A percentile compares a stretch with the other conserved stretches of the same genome.
These are phyloP conservation scores for Diplazon laetatorius DNA, from an alignment of 2,888 invertebrate genomes.

Conservation along the genomic window DNA sequence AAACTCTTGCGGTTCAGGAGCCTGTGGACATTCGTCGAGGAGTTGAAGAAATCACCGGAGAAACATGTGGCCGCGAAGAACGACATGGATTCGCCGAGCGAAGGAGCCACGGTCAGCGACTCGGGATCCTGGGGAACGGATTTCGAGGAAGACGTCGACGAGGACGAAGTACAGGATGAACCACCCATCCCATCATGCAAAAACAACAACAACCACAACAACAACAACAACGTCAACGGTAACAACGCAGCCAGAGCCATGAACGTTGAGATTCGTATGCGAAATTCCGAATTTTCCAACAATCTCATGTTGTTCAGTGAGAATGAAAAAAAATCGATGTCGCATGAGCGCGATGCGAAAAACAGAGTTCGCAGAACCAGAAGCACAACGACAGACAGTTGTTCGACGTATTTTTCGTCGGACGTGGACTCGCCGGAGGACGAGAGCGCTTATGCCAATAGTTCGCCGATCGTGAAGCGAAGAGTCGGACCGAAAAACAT, in stretches of 20 bases:
- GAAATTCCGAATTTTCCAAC: slow-evolving; percentile 67
- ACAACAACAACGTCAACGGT: slow-evolving; percentile 29
- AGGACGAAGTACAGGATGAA: slow-evolving; percentile 66
- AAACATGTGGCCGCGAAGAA: slow-evolving; percentile 70
- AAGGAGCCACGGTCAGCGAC: slow-evolving; percentile 74
- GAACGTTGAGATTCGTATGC: slow-evolving; percentile 32
- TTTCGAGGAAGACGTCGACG: slow-evolving; percentile 75
- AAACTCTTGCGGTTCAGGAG: slow-evolving; percentile 70
- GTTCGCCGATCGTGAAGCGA: slow-evolving; percentile 52
- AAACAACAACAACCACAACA: slow-evolving; percentile 39
- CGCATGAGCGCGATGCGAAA: too few species aligned
- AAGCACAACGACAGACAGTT: slow-evolving; percentile 64
- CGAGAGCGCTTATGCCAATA: slow-evolving; percentile 68
- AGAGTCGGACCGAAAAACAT: slow-evolving; percentile 53
- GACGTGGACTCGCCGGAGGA: slow-evolving; percentile 38
- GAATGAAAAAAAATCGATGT: slow-evolving; percentile 62
- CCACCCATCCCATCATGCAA: not conserved
- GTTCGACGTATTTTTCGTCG: slow-evolving; percentile 75
- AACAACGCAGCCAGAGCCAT: not conserved
- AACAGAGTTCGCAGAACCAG: not conserved
- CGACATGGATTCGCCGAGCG: slow-evolving; percentile 52
- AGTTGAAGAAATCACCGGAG: slow-evolving; percentile 74
- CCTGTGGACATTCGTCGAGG: slow-evolving; percentile 77
- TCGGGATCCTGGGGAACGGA: slow-evolving; percentile 80
- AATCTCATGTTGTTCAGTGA: slow-evolving; percentile 70